Evolutionary conservation across 2,888 invertebrate species (phyloP).

Genomic region (Pammene fasciana): DNA sequence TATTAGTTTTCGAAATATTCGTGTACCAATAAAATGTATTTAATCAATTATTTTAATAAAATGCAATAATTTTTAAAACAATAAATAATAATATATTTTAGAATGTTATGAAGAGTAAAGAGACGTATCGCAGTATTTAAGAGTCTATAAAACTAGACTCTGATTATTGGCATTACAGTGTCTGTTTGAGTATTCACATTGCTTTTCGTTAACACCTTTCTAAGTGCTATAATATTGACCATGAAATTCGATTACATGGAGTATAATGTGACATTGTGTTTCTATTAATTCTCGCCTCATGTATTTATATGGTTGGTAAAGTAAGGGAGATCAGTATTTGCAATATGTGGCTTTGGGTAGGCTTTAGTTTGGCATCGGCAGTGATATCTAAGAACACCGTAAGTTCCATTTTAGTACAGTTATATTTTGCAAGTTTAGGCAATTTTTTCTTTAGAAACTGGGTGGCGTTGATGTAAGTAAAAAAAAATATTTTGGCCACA

Average conservation of each 20-base stretch:
- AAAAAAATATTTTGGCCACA: no score
- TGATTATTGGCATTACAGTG: neutral
- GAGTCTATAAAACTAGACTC: neutral
- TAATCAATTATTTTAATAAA: neutral
- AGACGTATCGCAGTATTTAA: neutral
- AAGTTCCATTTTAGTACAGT: neutral
- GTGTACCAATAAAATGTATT: constrained; percentile 1
- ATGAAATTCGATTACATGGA: constrained; percentile 18
- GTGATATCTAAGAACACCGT: constrained; percentile 3
- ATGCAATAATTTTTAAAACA: neutral
- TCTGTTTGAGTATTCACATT: neutral
- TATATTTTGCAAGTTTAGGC: neutral
- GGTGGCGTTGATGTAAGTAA: no score
- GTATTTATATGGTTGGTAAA: constrained; percentile 12
- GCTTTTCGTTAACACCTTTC: neutral
- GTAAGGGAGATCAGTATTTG: constrained; percentile 10
- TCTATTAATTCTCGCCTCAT: constrained; percentile 26
- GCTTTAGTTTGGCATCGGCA: neutral
- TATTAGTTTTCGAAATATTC: neutral
- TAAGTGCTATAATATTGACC: constrained; percentile 8
- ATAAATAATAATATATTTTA: constrained; percentile 2
- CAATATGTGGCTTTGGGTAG: constrained; percentile 30
- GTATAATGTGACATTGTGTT: constrained; percentile 26
- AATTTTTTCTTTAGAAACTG: no score
- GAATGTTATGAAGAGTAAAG: neutral